Evolutionary conservation across 2,797 vertebrate species (phyloP).

Genomic region (Tolypeutes matacus): DNA sequence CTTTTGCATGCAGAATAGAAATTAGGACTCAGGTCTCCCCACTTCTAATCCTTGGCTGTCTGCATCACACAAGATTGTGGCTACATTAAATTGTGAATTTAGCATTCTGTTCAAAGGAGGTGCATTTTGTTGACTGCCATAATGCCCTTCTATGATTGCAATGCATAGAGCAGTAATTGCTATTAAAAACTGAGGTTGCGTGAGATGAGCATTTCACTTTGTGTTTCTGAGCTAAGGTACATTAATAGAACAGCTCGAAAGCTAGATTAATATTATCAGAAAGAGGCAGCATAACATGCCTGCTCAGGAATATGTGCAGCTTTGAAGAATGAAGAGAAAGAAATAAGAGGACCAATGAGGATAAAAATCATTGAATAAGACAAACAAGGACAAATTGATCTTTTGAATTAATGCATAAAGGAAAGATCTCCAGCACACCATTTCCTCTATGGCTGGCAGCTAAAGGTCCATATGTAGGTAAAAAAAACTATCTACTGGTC

Average conservation of each 20-base stretch:
- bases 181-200: constrained; percentile 24
- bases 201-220: neutral
- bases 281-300: neutral
- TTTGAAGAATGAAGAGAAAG: neutral
- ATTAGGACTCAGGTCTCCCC: neutral
- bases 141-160: neutral
- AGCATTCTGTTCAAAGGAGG: neutral
- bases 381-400: constrained; percentile 33
- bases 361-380: neutral
- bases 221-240: neutral
- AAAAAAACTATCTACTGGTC: constrained; percentile 66
- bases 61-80: neutral
- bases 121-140: neutral
- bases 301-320: neutral
- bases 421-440: neutral
- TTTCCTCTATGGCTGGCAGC: neutral
- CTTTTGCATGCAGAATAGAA: constrained; percentile 1
- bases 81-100: neutral
- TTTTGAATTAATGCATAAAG: constrained; percentile 49
- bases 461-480: constrained; percentile 72
- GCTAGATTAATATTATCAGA: neutral
- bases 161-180: neutral
- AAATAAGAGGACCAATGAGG: neutral
- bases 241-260: neutral
- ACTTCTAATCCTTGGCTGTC: neutral